Evolutionary conservation across 2,888 invertebrate species (phyloP), one percentile per base, ranked within the genome.

Genomic region (Branchipolynoe longqiensis): DNA sequence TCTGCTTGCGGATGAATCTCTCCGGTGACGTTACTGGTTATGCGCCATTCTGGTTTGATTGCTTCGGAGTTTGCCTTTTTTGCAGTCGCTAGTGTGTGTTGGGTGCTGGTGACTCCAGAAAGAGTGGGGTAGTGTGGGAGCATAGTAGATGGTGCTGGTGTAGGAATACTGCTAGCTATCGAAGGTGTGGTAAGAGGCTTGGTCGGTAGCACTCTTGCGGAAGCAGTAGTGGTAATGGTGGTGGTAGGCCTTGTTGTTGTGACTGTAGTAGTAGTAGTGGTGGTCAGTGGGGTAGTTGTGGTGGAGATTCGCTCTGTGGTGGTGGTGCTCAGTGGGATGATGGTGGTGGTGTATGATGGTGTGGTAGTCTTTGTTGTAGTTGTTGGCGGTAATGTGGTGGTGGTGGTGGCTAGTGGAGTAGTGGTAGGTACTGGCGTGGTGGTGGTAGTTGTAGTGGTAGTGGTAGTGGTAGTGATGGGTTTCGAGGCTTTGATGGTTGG

Each of bases 401-500:
- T 82, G 8, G 62, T 83, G 18, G 62, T 83, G 41, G 38, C 40
- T 25, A 25, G 1, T 22, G 58, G 59, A 14, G 83, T 62, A 38
- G 83, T 83, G 22, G 83, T 31, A 54, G 48, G 25, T 22, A 40
- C 25, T 0, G 83, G 28, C 3, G 83, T 38, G 4, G 33, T 4
- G 25, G 31, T 82, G n/a, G 56, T 28, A 25, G 54, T 56, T 1
- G n/a, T 82, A 18, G 38, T n/a, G 14, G 56, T 31, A 41, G 69
- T 38, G 31, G n/a, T 41, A 28, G 40, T 40, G 36, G 62, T 33
- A 41, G 82, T 62, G 14, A 33, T 81, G 8, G 59, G 14, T 12
- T 33, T 25, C 22, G 85, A 12, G 25, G 73, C 14, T n/a, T 58
- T 59, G 6, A 25, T 85, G 3, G 64, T 82, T 56, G 62, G 64